These are phyloP conservation scores for Steinernema khuongi DNA, from an alignment of 1,140 invertebrate species.

Conservation along the genomic window DNA sequence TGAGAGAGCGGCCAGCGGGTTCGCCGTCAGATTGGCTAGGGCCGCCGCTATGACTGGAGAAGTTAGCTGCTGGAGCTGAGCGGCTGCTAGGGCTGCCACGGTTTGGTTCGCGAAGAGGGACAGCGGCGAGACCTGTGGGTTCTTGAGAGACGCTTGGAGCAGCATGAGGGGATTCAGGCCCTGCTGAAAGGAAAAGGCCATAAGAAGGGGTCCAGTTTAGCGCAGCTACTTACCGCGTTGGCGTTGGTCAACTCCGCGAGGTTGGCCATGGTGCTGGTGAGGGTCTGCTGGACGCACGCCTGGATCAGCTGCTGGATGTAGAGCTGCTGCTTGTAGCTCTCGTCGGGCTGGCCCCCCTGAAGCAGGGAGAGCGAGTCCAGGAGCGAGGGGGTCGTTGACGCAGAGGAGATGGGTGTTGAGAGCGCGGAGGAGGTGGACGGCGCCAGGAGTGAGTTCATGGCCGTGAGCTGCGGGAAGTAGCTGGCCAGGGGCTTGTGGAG, in stretches of 20 bases:
- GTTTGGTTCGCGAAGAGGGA: slow-evolving; percentile 8
- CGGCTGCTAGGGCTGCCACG: background rate
- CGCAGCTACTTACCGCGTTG: background rate
- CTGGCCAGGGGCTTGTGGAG: background rate
- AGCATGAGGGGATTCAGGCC: background rate
- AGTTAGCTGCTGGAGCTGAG: background rate
- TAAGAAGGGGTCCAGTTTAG: background rate
- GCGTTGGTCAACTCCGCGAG: background rate
- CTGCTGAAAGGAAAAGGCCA: background rate
- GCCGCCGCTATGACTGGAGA: background rate
- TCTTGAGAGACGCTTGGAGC: background rate
- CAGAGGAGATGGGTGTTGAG: background rate
- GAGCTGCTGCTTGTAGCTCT: slow-evolving; percentile 10
- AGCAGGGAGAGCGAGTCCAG: background rate
- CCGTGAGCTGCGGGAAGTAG: slow-evolving; percentile 6
- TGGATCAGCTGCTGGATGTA: background rate
- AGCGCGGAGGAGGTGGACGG: slow-evolving; percentile 1
- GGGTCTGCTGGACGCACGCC: background rate
- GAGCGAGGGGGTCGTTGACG: background rate
- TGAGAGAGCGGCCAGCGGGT: background rate
- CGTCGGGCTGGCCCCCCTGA: background rate
- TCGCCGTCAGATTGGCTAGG: background rate
- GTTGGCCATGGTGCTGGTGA: slow-evolving; percentile 4
- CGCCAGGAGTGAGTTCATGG: slow-evolving; percentile 6
- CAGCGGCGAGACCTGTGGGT: background rate